phyloP scores from a whole-genome alignment of 2,888 invertebrate species.

The Drosophila nr. medialis region DNA sequence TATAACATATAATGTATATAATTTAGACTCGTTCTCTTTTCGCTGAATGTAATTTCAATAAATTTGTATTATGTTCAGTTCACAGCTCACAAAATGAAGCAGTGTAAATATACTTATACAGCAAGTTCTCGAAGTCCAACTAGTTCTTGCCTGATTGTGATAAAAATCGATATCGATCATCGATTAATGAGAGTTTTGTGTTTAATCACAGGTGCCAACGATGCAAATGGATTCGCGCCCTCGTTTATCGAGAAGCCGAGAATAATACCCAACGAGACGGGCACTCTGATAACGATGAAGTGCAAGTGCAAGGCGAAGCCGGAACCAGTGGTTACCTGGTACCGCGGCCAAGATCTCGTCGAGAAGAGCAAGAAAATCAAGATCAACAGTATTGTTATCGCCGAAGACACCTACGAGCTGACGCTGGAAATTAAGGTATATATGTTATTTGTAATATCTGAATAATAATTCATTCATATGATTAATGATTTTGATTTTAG shows the following conservation, averaged over 20 bases:
- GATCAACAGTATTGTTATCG: slow-evolving; percentile 90
- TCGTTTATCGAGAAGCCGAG: slow-evolving; percentile 99
- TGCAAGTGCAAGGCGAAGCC: slow-evolving; percentile 98
- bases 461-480: not conserved
- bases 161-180: not conserved
- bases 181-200: not conserved
- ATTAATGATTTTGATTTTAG: slow-evolving; percentile 84
- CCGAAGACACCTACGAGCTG: slow-evolving; percentile 94
- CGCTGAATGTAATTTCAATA: not conserved
- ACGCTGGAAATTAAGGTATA: slow-evolving; percentile 90
- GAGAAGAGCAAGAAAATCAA: slow-evolving; percentile 93
- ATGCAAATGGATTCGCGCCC: slow-evolving; percentile 95
- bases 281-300: slow-evolving; percentile 98
- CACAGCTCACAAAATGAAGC: not conserved
- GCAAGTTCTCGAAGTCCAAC: not conserved
- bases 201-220: slow-evolving; percentile 91
- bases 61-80: not conserved
- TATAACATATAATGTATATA: too few relatives aligned
- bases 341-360: slow-evolving; percentile 93
- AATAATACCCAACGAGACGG: slow-evolving; percentile 99
- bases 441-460: not conserved
- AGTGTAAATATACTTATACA: not conserved
- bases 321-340: slow-evolving; percentile 97
- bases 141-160: not conserved
- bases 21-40: not conserved